These are phyloP conservation scores for Drosophila sp. DNA, from an alignment of 1,140 invertebrate species.

Conservation along the genomic window DNA sequence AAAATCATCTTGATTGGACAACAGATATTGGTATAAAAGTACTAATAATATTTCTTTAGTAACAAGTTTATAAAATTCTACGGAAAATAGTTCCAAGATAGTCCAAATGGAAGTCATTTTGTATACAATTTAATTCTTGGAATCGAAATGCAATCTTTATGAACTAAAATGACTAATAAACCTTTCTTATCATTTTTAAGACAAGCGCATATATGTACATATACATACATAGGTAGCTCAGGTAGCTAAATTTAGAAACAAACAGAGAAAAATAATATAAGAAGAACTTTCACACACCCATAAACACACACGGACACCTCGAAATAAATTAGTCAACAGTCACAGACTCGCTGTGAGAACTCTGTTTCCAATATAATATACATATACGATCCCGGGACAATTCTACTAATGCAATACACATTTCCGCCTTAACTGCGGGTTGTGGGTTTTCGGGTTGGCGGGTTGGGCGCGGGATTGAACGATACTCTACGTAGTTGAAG, in stretches of 20 bases:
- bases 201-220: constrained; percentile 16
- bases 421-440: constrained; percentile 70
- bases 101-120: constrained; percentile 27
- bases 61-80: constrained; percentile 21
- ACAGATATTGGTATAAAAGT: too few relatives aligned
- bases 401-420: constrained; percentile 77
- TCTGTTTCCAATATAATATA: not conserved
- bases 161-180: constrained; percentile 38
- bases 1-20: too few relatives aligned
- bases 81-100: too few relatives aligned
- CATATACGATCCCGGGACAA: constrained; percentile 42
- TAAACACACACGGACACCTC: constrained; percentile 31
- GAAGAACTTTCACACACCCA: constrained; percentile 29
- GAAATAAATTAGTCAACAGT: constrained; percentile 69
- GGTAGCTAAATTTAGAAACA: constrained; percentile 7
- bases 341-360: constrained; percentile 29
- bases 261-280: constrained; percentile 19
- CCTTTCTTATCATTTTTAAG: constrained; percentile 48
- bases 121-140: constrained; percentile 39
- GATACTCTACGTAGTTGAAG: too few relatives aligned
- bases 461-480: constrained; percentile 37
- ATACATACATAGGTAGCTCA: constrained; percentile 1
- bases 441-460: constrained; percentile 16
- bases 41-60: not conserved
- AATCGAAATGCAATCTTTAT: constrained; percentile 43